Conservation (phyloP, 2,113 vertebrate species). For the Eleginops maclovinus region DNA sequence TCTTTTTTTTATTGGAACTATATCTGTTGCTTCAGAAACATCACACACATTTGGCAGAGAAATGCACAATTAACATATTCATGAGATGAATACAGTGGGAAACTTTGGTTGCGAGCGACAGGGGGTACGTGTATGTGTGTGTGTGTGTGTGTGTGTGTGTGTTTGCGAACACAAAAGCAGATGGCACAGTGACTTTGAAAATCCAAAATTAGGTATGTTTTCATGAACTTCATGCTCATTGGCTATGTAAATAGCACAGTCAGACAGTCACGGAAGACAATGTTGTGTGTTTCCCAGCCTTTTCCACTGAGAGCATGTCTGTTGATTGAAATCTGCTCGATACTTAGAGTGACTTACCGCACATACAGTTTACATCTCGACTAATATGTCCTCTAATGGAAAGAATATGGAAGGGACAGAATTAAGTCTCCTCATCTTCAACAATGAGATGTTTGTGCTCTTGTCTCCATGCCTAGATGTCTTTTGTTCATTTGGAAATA, state of each 20-base stretch:
- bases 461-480: background rate
- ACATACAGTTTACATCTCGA: background rate
- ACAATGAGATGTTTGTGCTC: background rate
- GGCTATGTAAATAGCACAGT: slow-evolving; percentile 76
- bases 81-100: slow-evolving; percentile 77
- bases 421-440: background rate
- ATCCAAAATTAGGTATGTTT: slow-evolving; percentile 80
- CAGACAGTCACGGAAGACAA: slow-evolving; percentile 74
- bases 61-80: slow-evolving; percentile 81
- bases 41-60: slow-evolving; percentile 74
- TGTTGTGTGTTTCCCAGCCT: slow-evolving; percentile 65
- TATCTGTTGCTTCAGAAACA: slow-evolving; percentile 77
- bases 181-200: slow-evolving; percentile 82
- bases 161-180: slow-evolving; percentile 77
- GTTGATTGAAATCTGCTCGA: slow-evolving; percentile 65
- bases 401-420: background rate
- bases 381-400: background rate
- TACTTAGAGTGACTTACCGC: background rate
- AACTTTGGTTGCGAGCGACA: slow-evolving; percentile 72
- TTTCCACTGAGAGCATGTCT: slow-evolving; percentile 53
- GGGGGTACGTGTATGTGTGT: slow-evolving; percentile 52
- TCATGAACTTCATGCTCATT: slow-evolving; percentile 81
- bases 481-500: slow-evolving; percentile 26
- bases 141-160: slow-evolving; percentile 40
- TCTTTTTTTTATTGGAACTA: slow-evolving; percentile 75